Evolutionary conservation across 1,140 invertebrate genomes (phyloP), one percentile per base, ranked within the genome.

Genomic region (Bombus waltoni): DNA sequence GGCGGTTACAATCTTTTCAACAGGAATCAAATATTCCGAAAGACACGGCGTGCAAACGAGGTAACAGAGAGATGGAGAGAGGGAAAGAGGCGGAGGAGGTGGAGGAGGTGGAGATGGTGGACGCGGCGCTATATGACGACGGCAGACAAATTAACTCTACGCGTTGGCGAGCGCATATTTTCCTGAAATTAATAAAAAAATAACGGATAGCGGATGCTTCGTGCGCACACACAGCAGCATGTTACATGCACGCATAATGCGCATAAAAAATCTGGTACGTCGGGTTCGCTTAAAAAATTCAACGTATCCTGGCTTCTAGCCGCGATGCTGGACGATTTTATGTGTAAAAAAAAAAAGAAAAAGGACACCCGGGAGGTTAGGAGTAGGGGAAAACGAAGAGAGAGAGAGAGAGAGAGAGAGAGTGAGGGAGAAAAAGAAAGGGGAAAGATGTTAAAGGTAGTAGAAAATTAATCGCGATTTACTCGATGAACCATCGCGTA

Each of bases 131-230:
- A 65, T 70, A 75, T 75, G 79, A 83, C 70, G 71, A 76, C 72
- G 84, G 84, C 75, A 86, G 87, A 87, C 81, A 73, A 85, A 85
- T 85, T 80, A 80, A 85, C 83, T 71, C 68, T 25, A 40, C 66
- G 77, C 76, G 68, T 59, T 38, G 71, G 71, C 84, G 79, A 75
- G 79, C 57, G 78, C 71, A 81, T 81, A 81, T 85, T 85, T 85
- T 81, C 38, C 71, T 42, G 84, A 75, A 85, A 85, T 85, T 85
- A 85, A 85, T 85, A 81, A 85, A 81, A 85, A 81, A 85, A 81
- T 81, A 85, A 65, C 76, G 83, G 65, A 44, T 32, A 66, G 71
- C 35, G 59, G n/a, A 74, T 75, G 79, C 59, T 85, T 28, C 4
- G 35, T 59, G 35, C 59, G 78, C 62, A 1, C 53, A 22, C 57